phyloP scores from a whole-genome alignment of 2,888 invertebrate genomes.

The Macrosiphum euphorbiae region DNA sequence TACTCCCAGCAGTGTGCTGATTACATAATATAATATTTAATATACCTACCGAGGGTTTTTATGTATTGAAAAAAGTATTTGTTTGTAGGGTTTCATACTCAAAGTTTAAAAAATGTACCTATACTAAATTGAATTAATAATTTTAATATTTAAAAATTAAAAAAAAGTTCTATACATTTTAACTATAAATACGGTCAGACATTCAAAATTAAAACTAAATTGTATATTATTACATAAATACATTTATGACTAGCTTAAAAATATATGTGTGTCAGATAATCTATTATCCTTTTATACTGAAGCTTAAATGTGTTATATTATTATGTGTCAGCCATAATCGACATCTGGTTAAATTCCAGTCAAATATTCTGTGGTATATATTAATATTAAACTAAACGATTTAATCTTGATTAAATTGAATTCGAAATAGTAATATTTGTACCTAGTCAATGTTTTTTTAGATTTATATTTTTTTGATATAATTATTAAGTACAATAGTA shows the following conservation, averaged over 20 bases:
- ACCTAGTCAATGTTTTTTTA: background rate
- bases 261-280: background rate
- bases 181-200: background rate
- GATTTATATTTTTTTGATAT: background rate
- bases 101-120: background rate
- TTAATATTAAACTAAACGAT: slow-evolving; percentile 16
- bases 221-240: background rate
- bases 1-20: background rate
- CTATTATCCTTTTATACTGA: background rate
- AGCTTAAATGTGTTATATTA: background rate
- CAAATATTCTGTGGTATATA: background rate
- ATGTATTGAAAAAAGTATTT: background rate
- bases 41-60: background rate
- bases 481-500: background rate
- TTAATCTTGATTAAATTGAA: slow-evolving; percentile 21
- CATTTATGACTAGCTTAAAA: background rate
- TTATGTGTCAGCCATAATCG: background rate
- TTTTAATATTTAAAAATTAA: background rate
- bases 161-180: background rate
- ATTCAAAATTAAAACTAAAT: background rate
- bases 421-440: background rate
- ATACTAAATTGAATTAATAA: background rate
- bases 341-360: slow-evolving; percentile 8
- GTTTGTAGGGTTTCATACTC: background rate
- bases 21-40: background rate